Evolutionary conservation across 2,113 vertebrate genomes (phyloP), one percentile per base, ranked within the genome.

Genomic region (Monopterus albus): DNA sequence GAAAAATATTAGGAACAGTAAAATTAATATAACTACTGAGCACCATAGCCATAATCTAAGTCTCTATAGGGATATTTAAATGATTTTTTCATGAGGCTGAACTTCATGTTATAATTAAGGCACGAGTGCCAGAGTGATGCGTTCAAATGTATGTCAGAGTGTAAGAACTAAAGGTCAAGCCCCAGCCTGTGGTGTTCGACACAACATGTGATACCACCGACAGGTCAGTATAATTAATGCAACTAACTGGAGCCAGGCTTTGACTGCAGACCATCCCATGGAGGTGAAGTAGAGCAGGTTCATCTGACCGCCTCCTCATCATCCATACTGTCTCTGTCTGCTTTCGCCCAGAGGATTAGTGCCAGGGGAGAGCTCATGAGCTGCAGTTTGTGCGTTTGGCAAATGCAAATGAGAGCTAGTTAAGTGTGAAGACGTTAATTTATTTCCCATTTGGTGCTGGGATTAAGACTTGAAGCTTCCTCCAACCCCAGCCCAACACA

Each of bases 371-470:
- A 79, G 73, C 88, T 87, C 83, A 78, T 53, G 81, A 75, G 87
- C 84, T 77, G 85, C 87, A 80, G 84, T 72, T 77, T 88, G 82
- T 83, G 71, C 78, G 83, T 86, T 91, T 36, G 79, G 88, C 82
- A 91, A 94, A 94, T 93, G 92, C 91, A 92, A 93, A 95, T 91
- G 78, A 89, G 93, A 92, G 92, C 93, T 95, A 94, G 92, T 95
- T 94, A 94, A 94, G 92, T 94, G 92, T 95, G 94, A 95, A 94
- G 93, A 94, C 92, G 91, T 92, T 94, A 90, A 95, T 95, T 95
- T 94, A 95, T 94, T 94, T 95, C 92, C 92, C 93, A 93, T 94
- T 94, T 93, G 78, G 90, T 88, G 90, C 90, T 82, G 84, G 92
- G 93, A 94, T 94, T 93, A 95, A 93, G 91, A 93, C 89, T 92